Evolutionary conservation across 2,888 invertebrate species (phyloP), one percentile per base, ranked within the genome.

Genomic region (Chalcosyrphus nemorum): DNA sequence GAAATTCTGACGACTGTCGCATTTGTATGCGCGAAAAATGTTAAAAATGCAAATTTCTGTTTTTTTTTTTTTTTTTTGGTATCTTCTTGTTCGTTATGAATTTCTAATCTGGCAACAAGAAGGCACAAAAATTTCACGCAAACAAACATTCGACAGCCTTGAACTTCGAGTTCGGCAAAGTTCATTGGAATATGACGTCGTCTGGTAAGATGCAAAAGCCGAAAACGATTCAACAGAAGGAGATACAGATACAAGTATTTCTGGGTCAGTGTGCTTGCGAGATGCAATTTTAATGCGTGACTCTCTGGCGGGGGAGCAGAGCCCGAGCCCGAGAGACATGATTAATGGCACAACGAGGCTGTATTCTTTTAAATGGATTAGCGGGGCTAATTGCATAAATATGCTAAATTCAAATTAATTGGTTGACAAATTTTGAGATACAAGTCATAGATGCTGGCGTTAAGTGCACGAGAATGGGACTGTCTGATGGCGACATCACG

Each of bases 291-390:
- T 15, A 65, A 75, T 84, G 84, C 84, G 78, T 84, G 84, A 84
- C 78, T 84, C 74, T 57, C 52, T 43, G 50, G 50, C 41, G 70
- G 74, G n/a, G n/a, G n/a, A n/a, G n/a, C n/a, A n/a, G n/a, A n/a
- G n/a, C n/a, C n/a, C n/a, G n/a, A n/a, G n/a, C n/a, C n/a, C n/a
- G n/a, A n/a, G n/a, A n/a, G n/a, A 50, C 74, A 84, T 75, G 80
- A 84, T 84, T 84, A 68, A 84, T 84, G 70, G 32, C 56, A 45
- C 47, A 65, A 57, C 65, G 68, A 70, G 78, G 56, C 74, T n/a
- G n/a, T n/a, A n/a, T n/a, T n/a, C n/a, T n/a, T n/a, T 78, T 84
- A 80, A 84, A 78, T 84, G 84, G 41, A 80, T 84, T 84, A 84
- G 84, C 78, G 38, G 35, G 52, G 70, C 80, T 84, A 84, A 84